Conservation (phyloP, 2,888 invertebrate species). For the Chironomus tentans region DNA sequence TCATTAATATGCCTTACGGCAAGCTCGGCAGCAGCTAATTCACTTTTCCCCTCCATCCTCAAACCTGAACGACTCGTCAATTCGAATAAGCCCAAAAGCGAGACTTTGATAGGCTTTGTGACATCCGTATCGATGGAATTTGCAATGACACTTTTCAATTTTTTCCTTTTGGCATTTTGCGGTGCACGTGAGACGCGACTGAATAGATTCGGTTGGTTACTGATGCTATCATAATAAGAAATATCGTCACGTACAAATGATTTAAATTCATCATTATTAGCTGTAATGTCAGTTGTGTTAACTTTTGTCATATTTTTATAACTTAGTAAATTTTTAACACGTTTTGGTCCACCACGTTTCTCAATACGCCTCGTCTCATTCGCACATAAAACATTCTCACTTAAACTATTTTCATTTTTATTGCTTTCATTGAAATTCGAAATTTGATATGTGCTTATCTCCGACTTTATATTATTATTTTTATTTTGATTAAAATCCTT, state of each 20-base stretch:
- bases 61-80: slow-evolving; percentile 53
- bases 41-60: slow-evolving; percentile 60
- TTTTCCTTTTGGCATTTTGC: background rate
- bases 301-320: no score
- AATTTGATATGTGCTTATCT: background rate
- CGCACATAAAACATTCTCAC: no score
- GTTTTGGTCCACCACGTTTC: background rate
- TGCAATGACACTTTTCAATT: background rate
- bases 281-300: no score
- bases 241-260: no score
- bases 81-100: slow-evolving; percentile 72
- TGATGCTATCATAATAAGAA: no score
- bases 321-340: no score
- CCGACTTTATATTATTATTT: no score
- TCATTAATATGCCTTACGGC: slow-evolving; percentile 74
- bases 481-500: no score
- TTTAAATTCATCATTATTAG: no score
- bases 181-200: background rate
- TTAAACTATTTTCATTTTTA: background rate
- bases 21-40: slow-evolving; percentile 66
- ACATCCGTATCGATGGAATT: background rate
- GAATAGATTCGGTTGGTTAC: no score
- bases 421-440: background rate
- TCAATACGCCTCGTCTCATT: background rate
- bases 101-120: slow-evolving; percentile 41